These are phyloP conservation scores for Platyura marginata DNA, from an alignment of 1,140 invertebrate genomes.

Conservation along the genomic window DNA sequence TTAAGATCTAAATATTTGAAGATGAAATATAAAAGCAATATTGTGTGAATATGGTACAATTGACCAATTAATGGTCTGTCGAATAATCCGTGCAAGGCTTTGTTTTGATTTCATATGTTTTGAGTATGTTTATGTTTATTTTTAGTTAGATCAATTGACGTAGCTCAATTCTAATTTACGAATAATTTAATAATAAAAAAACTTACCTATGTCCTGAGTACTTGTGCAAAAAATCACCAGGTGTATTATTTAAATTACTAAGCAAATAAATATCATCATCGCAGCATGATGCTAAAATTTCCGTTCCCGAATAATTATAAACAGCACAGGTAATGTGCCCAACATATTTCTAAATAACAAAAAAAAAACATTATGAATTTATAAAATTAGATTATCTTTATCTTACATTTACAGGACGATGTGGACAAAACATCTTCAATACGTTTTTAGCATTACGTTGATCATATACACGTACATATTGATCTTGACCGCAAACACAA, in stretches of 20 bases:
- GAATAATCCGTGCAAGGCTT: too few relatives aligned
- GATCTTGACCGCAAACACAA: conserved; percentile 55
- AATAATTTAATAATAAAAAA: too few relatives aligned
- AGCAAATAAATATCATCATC: conserved; percentile 89
- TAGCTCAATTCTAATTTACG: too few relatives aligned
- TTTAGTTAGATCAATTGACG: too few relatives aligned
- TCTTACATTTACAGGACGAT: conserved; percentile 2
- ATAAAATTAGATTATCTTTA: neutral
- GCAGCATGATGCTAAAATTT: conserved; percentile 83
- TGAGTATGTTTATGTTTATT: too few relatives aligned
- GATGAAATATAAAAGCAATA: too few relatives aligned
- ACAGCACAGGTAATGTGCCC: conserved; percentile 67
- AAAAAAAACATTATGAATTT: neutral
- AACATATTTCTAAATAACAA: neutral
- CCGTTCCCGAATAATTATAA: conserved; percentile 79
- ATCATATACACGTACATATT: conserved; percentile 48
- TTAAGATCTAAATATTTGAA: too few relatives aligned
- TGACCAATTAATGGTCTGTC: too few relatives aligned
- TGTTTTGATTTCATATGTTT: too few relatives aligned
- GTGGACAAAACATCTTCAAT: conserved; percentile 29
- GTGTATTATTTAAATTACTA: conserved; percentile 35
- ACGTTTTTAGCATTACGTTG: conserved; percentile 32
- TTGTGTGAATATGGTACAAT: too few relatives aligned
- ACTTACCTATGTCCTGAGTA: conserved; percentile 49
- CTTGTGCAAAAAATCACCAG: conserved; percentile 41